phyloP scores from a whole-genome alignment of 92 coral and sea anemone species.

The Scolanthus callimorphus region DNA sequence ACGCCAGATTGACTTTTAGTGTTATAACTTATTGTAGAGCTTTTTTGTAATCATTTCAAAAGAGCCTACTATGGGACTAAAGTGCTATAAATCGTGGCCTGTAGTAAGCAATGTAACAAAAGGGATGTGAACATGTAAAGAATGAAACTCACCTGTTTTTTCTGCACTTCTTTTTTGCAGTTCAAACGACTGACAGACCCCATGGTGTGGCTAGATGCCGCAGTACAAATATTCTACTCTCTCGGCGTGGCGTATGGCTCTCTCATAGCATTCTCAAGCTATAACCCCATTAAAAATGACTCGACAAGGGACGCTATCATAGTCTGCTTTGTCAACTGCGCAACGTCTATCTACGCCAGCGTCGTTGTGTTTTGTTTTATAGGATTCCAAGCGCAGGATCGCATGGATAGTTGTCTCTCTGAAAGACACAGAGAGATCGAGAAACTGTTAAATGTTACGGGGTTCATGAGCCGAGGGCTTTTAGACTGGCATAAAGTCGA shows the following conservation, averaged over 20 bases:
- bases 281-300: conserved; percentile 95
- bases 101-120: too few relatives aligned
- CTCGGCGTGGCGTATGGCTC: conserved; percentile 99
- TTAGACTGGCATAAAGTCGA: conserved; percentile 41
- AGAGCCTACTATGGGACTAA: too few relatives aligned
- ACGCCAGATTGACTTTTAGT: too few relatives aligned
- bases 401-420: conserved; percentile 71
- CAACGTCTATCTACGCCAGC: conserved; percentile 95
- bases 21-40: too few relatives aligned
- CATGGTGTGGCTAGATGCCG: conserved; percentile 95
- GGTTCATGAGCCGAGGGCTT: conserved; percentile 16
- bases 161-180: conserved; percentile 33
- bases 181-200: conserved; percentile 90
- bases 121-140: too few relatives aligned
- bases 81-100: too few relatives aligned
- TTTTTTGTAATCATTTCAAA: too few relatives aligned
- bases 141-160: too few relatives aligned
- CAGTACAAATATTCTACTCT: conserved; percentile 93
- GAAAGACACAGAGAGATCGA: conserved; percentile 38
- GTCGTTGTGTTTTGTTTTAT: conserved; percentile 96
- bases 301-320: conserved; percentile 95
- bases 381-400: conserved; percentile 79
- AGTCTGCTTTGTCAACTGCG: conserved; percentile 94
- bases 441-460: conserved; percentile 51
- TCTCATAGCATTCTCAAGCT: conserved; percentile 93